Conservation (phyloP, 2,113 vertebrate species). For the Crotalus tigris region DNA sequence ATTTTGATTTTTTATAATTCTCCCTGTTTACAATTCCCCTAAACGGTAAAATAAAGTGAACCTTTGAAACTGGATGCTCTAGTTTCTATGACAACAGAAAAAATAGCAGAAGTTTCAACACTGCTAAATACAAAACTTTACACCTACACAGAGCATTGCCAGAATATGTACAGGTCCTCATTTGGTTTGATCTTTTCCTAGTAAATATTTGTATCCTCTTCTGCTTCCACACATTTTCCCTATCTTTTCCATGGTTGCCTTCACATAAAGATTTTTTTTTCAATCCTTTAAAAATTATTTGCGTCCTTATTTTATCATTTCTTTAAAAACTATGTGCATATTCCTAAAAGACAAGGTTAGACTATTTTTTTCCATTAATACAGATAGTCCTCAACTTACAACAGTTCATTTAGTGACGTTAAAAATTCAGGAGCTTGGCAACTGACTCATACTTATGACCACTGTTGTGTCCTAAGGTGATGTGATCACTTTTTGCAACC, state of each 20-base stretch:
- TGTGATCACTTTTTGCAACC: neutral
- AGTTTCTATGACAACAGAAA: conserved; percentile 35
- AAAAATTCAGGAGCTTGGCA: neutral
- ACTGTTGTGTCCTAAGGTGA: neutral
- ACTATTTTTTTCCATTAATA: neutral
- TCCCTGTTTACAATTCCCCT: neutral
- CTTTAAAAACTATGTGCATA: neutral
- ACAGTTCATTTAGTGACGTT: neutral
- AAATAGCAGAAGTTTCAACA: conserved; percentile 24
- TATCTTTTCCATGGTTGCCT: neutral
- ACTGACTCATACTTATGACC: neutral
- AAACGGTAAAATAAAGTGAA: neutral
- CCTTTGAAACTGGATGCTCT: conserved; percentile 3
- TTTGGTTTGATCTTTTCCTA: neutral
- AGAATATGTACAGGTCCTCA: neutral
- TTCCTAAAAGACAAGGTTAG: neutral
- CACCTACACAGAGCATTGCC: conserved; percentile 11
- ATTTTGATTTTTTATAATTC: neutral
- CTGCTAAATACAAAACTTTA: neutral
- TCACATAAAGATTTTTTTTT: neutral
- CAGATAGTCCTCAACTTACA: neutral
- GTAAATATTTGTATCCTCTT: neutral
- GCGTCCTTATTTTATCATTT: neutral
- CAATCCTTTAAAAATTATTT: neutral
- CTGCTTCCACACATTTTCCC: neutral